Conservation (phyloP, 92 coral and sea anemone species). For the Desmophyllum pertusum region DNA sequence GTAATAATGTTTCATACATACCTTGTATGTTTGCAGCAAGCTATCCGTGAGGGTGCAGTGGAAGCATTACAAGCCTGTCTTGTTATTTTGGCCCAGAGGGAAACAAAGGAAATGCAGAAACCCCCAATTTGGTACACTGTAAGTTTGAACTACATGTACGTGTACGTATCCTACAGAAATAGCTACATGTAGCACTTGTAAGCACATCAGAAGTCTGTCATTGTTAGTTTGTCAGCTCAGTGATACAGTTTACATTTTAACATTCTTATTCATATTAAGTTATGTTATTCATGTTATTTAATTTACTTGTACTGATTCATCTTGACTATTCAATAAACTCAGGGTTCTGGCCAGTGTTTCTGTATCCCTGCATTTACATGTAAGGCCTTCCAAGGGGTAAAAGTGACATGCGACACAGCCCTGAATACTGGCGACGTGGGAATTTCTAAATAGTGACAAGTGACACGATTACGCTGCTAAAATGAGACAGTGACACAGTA, state of each 20-base stretch:
- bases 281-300: too few relatives aligned
- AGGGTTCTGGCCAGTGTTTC: too few relatives aligned
- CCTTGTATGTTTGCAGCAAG: constrained; percentile 66
- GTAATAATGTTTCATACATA: too few relatives aligned
- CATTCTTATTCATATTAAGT: too few relatives aligned
- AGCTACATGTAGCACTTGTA: too few relatives aligned
- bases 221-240: too few relatives aligned
- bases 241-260: too few relatives aligned
- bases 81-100: constrained; percentile 96
- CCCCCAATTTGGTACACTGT: constrained; percentile 90
- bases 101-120: constrained; percentile 96
- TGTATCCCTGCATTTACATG: too few relatives aligned
- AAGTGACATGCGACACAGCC: background rate
- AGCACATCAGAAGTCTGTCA: too few relatives aligned
- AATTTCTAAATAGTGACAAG: background rate
- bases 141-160: constrained; percentile 25
- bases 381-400: background rate
- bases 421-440: background rate
- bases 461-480: background rate
- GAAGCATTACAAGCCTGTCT: constrained; percentile 96
- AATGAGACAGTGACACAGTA: background rate
- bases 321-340: too few relatives aligned
- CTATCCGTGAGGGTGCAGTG: constrained; percentile 97
- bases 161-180: background rate
- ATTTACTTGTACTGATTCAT: too few relatives aligned